phyloP scores from a whole-genome alignment of 2,797 vertebrate genomes.

The Notolepis coatsorum region DNA sequence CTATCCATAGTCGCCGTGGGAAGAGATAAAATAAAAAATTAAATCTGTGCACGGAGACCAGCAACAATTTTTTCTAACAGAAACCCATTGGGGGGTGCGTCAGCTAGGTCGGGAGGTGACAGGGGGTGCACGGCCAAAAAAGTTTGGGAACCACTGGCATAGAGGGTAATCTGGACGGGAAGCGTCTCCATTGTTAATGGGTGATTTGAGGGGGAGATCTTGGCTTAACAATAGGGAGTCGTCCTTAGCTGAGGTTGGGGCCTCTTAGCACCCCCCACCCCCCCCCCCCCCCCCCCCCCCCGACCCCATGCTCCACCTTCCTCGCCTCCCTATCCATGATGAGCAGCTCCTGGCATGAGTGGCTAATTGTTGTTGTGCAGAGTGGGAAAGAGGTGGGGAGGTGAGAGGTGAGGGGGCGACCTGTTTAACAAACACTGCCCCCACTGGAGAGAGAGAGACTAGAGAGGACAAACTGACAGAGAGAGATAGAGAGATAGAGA shows the following conservation, averaged over 20 bases:
- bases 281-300: neutral
- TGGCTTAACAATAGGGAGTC: slow-evolving; percentile 26
- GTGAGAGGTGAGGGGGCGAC: neutral
- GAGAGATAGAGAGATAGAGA: neutral
- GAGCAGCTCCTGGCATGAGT: slow-evolving; percentile 33
- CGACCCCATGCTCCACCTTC: slow-evolving; percentile 10
- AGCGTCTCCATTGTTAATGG: slow-evolving; percentile 54
- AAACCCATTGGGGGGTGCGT: too few relatives aligned
- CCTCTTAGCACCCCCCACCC: slow-evolving; percentile 7
- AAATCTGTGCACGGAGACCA: too few relatives aligned
- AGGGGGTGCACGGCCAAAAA: too few relatives aligned
- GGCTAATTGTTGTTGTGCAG: slow-evolving; percentile 55
- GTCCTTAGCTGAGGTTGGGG: slow-evolving; percentile 28
- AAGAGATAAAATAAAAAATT: too few relatives aligned
- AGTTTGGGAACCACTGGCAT: too few relatives aligned
- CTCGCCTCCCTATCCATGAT: neutral
- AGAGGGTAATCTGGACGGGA: slow-evolving; percentile 69
- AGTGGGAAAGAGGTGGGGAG: slow-evolving; percentile 30
- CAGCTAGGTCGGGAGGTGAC: too few relatives aligned
- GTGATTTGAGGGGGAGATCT: slow-evolving; percentile 53
- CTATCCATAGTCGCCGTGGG: too few relatives aligned
- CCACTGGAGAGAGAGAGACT: slow-evolving; percentile 28
- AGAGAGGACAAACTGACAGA: too few relatives aligned
- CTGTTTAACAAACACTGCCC: slow-evolving; percentile 38
- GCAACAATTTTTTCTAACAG: too few relatives aligned